Evolutionary conservation across 2,113 vertebrate genomes (phyloP).

Genomic region (Carettochelys insculpta): DNA sequence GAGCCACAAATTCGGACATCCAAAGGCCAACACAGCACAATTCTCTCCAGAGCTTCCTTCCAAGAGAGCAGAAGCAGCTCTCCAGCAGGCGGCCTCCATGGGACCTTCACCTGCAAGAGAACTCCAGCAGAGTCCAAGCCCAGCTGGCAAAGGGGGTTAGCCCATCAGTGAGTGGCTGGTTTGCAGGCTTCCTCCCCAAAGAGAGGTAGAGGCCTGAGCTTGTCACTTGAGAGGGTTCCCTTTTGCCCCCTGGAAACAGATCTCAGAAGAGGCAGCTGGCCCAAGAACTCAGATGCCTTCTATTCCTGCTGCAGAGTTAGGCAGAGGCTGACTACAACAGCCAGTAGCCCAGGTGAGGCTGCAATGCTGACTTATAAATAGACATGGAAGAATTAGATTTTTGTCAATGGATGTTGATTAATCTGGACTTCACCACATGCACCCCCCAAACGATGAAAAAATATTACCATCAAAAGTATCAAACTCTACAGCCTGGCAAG

Average conservation of each 20-base stretch:
- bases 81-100: not conserved
- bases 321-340: not conserved
- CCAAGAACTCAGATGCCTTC: not conserved
- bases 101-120: conserved; percentile 77
- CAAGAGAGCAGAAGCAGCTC: not conserved
- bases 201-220: no score
- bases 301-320: not conserved
- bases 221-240: no score
- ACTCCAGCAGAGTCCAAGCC: no score
- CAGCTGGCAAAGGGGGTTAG: no score
- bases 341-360: not conserved
- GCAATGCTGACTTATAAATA: not conserved
- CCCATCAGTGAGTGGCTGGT: no score
- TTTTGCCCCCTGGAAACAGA: no score
- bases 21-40: not conserved
- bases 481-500: not conserved
- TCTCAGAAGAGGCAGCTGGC: no score
- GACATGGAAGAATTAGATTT: not conserved
- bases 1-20: no score
- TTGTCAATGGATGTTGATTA: not conserved
- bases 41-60: not conserved
- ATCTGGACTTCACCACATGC: no score
- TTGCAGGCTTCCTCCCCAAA: no score
- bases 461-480: not conserved
- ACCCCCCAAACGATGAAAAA: not conserved